Conservation (phyloP, 2,888 invertebrate genomes). For the Lepidonotus clava region DNA sequence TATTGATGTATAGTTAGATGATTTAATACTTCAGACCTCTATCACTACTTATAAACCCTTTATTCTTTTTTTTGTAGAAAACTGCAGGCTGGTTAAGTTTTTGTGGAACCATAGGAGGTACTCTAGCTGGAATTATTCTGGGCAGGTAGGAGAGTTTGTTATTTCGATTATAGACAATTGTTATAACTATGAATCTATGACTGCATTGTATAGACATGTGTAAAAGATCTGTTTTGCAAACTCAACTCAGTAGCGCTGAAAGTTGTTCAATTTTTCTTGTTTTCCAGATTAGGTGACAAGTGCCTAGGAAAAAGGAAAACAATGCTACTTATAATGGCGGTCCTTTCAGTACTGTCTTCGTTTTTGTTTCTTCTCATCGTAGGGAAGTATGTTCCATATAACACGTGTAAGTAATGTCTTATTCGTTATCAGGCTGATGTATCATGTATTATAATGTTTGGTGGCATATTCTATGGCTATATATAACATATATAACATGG, state of each 20-base stretch:
- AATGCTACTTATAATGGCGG: conserved; percentile 58
- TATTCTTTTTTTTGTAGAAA: conserved; percentile 55
- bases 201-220: too few species aligned
- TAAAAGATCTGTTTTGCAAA: too few species aligned
- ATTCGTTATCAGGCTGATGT: too few species aligned
- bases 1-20: too few species aligned
- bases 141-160: background rate
- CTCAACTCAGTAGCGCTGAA: too few species aligned
- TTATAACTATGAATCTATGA: too few species aligned
- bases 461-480: background rate
- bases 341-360: conserved; percentile 56
- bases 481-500: too few species aligned
- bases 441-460: too few species aligned
- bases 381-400: conserved; percentile 59
- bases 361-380: conserved; percentile 62
- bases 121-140: conserved; percentile 54
- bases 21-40: too few species aligned
- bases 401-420: conserved; percentile 12
- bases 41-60: background rate
- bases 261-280: too few species aligned
- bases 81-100: conserved; percentile 65
- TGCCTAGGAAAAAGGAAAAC: conserved; percentile 63
- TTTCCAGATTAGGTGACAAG: conserved; percentile 63
- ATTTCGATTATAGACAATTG: background rate
- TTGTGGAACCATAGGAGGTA: conserved; percentile 60